Evolutionary conservation across 2,797 vertebrate species (phyloP).

Genomic region (Silurus aristotelis): DNA sequence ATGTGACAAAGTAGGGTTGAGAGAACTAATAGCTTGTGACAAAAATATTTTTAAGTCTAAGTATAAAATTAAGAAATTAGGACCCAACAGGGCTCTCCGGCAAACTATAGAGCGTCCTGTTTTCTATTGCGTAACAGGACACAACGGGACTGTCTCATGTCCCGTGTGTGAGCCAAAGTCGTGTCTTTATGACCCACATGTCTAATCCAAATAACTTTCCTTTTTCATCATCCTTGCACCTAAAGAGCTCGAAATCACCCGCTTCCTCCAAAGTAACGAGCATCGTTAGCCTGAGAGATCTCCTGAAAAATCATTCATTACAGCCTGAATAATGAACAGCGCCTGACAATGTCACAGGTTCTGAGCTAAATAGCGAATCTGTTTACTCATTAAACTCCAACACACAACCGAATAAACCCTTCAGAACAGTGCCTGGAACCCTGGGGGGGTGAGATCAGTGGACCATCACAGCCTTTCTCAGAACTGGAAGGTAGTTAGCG

Average conservation of each 20-base stretch:
- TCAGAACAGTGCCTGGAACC: neutral
- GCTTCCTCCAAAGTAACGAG: neutral
- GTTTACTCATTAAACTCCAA: neutral
- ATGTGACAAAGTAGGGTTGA: neutral
- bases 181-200: neutral
- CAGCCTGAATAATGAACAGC: neutral
- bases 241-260: neutral
- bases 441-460: neutral
- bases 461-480: slow-evolving; percentile 31
- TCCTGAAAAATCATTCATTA: neutral
- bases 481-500: slow-evolving; percentile 1
- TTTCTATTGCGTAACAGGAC: neutral
- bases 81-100: neutral
- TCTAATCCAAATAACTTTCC: neutral
- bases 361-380: neutral
- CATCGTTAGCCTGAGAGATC: no score
- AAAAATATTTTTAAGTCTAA: neutral
- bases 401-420: neutral
- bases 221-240: neutral
- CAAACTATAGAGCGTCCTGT: neutral
- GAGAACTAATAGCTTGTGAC: neutral
- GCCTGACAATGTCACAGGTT: neutral
- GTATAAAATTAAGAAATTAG: neutral
- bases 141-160: neutral
- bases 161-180: neutral